These are phyloP conservation scores for Phocoena sinus DNA, from an alignment of 2,113 vertebrate genomes.

Conservation along the genomic window DNA sequence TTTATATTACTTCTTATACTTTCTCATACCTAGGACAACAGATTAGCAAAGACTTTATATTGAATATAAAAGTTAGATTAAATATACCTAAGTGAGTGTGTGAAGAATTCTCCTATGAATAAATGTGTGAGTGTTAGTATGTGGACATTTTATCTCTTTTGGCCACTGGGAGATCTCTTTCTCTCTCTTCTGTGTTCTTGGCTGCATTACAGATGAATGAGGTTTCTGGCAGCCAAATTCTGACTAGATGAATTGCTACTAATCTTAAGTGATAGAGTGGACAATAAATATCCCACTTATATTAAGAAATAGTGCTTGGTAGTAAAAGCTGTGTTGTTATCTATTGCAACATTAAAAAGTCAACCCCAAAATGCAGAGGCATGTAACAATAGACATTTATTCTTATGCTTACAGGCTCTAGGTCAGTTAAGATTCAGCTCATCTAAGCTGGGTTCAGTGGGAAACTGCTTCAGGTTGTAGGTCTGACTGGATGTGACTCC, in stretches of 20 bases:
- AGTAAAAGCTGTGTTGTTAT: neutral
- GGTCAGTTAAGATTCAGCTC: neutral
- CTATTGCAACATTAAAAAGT: neutral
- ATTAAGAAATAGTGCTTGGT: neutral
- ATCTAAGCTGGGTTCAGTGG: neutral
- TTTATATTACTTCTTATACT: neutral
- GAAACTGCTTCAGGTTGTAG: neutral
- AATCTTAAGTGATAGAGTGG: neutral
- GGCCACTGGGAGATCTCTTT: neutral
- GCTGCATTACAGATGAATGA: neutral
- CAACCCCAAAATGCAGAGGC: neutral
- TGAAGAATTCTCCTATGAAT: neutral
- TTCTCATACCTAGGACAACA: neutral
- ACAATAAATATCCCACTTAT: neutral
- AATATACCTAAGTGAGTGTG: neutral
- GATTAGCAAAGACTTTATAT: neutral
- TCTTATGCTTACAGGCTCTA: neutral
- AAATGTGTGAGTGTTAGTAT: neutral
- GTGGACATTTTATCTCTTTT: neutral
- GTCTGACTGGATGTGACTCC: neutral
- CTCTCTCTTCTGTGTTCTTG: slow-evolving; percentile 15
- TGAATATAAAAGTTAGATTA: neutral
- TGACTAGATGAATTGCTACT: neutral
- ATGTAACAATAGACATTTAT: neutral
- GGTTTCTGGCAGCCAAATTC: slow-evolving; percentile 22